Percentiles rank a stretch among this genome's conserved stretches.
Conservation (phyloP, 2,888 invertebrate genomes). For the Sinhomidia bicolor region DNA sequence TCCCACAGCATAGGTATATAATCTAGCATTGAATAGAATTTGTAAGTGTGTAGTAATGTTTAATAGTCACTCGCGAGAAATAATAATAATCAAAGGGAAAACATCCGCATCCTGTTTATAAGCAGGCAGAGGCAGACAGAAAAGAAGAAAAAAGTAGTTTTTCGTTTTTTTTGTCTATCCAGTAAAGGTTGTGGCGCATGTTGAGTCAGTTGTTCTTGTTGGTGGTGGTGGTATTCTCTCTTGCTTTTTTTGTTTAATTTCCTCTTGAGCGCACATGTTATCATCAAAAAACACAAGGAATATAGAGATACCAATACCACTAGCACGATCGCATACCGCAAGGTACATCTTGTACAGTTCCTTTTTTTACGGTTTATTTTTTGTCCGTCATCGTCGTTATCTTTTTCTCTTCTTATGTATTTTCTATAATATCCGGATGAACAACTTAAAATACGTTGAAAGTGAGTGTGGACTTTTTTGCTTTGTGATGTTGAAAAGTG, state of each 20-base stretch:
- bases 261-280: constrained; percentile 51
- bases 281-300: neutral
- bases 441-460: neutral
- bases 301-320: neutral
- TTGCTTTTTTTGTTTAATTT: constrained; percentile 44
- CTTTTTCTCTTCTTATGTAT: neutral
- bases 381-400: neutral
- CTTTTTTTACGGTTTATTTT: neutral
- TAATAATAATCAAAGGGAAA: constrained; percentile 54
- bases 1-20: too few species aligned
- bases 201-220: constrained; percentile 16
- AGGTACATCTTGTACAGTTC: constrained; percentile 36
- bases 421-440: too few species aligned
- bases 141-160: neutral
- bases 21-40: too few species aligned
- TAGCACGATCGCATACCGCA: neutral
- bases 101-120: constrained; percentile 65
- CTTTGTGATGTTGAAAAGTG: too few species aligned
- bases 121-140: neutral
- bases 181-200: neutral
- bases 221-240: neutral
- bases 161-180: neutral
- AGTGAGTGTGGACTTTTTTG: constrained; percentile 27
- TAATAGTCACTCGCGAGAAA: constrained; percentile 11
- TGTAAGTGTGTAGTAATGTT: neutral